phyloP scores from a whole-genome alignment of 2,797 vertebrate genomes.

The Mus minutoides region DNA sequence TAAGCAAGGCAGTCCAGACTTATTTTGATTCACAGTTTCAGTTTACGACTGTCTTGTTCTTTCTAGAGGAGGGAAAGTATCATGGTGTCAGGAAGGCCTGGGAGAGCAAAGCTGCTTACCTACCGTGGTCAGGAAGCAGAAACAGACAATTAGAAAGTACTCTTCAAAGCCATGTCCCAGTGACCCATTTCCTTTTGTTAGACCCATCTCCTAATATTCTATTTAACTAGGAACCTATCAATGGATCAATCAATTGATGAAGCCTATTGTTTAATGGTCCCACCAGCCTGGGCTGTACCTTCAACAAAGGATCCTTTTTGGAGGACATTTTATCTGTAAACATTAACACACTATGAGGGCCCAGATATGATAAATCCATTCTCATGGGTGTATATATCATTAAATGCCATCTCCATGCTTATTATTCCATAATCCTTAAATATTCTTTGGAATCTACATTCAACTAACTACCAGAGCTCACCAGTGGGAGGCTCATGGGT shows the following conservation, averaged over 20 bases:
- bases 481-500: not conserved
- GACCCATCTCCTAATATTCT: not conserved
- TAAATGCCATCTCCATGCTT: not conserved
- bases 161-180: not conserved
- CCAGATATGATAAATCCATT: not conserved
- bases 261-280: not conserved
- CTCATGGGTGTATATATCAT: not conserved
- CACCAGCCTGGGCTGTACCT: not conserved
- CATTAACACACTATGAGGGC: not conserved
- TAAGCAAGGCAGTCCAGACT: not conserved
- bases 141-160: not conserved
- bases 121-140: not conserved
- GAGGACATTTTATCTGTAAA: not conserved
- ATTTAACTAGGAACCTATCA: not conserved
- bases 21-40: not conserved
- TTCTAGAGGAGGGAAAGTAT: not conserved
- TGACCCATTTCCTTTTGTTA: not conserved
- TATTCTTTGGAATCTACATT: conserved; percentile 18
- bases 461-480: not conserved
- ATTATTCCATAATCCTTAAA: conserved; percentile 8
- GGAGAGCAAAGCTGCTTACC: not conserved
- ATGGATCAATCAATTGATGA: not conserved
- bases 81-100: not conserved
- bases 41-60: not conserved
- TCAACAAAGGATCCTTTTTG: not conserved